Base-by-base conservation (phyloP, 2,797 vertebrate species). In the Rousettus madagascariensis region DNA sequence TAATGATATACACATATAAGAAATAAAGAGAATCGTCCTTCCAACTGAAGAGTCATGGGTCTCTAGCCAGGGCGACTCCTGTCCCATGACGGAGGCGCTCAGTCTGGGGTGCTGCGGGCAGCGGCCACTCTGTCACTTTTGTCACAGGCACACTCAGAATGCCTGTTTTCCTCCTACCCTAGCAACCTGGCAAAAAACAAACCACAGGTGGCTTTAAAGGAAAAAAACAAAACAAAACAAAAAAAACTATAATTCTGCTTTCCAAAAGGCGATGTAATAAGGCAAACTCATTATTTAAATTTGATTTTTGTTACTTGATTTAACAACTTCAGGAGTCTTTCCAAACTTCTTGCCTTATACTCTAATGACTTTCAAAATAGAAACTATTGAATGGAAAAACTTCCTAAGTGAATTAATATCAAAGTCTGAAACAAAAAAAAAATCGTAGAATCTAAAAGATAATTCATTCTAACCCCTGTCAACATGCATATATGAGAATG, bases 381-480 rank as follows among this genome's bases (percentile, higher is more conserved):
- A 57, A 96, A 80, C 17, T 33, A 68, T 0, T 82, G 30, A 90
- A 51, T 80, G 36, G 51, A 63, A 84, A 84, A 79, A 53, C 30
- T 57, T 30, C 20, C 46, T 72, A 79, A 20, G 65, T 41, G 19
- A 95, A 88, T 87, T 30, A 59, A 61, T 79, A 11, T 46, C n/a
- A 53, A 65, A 89, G 17, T 75, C 12, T 55, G 86, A 94, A 86
- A 46, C 26, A 89, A 90, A 68, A 9, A 61, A 90, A 49, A 38
- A 95, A 74, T 74, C 51, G 43, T 19, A 65, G 46, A 85, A 12
- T 57, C 41, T 66, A 86, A 87, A 94, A 94, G 84, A 33, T 46
- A 80, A 65, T 78, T 86, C 55, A 94, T 82, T 59, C 33, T 66
- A 80, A 43, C 63, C 90, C 86, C 61, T 61, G 16, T 75, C 11